Percentiles rank a stretch among this genome's conserved stretches.
phyloP scores from a whole-genome alignment of 2,797 vertebrate species.

The Anguilla megastoma region DNA sequence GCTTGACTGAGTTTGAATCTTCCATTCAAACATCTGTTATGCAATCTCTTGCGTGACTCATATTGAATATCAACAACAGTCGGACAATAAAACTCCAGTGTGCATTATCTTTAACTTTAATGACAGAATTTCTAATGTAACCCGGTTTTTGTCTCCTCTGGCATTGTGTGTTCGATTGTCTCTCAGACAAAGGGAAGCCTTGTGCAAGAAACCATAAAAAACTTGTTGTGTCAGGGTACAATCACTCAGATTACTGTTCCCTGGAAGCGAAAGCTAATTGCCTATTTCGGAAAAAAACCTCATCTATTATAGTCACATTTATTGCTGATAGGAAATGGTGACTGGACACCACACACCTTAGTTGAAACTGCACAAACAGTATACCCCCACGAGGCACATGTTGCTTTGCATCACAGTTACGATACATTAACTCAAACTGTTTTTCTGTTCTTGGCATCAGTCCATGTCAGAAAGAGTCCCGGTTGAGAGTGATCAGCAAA shows the following conservation, averaged over 20 bases:
- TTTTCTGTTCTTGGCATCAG: neutral
- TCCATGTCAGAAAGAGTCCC: neutral
- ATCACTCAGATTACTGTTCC: neutral
- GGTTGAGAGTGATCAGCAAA: neutral
- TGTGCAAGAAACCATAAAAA: neutral
- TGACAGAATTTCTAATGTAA: neutral
- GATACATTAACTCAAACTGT: neutral
- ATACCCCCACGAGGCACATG: neutral
- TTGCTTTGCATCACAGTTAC: neutral
- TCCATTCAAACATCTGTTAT: conserved; percentile 4
- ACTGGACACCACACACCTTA: neutral
- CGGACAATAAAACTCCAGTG: neutral
- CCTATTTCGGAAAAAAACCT: neutral
- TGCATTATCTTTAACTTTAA: neutral
- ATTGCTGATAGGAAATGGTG: neutral
- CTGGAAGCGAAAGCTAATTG: neutral
- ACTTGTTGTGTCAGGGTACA: neutral
- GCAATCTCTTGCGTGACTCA: neutral
- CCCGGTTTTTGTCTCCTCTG: neutral
- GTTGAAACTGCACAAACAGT: neutral
- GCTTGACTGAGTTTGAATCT: conserved; percentile 3
- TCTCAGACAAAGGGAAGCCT: neutral
- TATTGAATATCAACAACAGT: conserved; percentile 2
- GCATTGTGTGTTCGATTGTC: neutral
- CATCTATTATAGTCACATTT: neutral